phyloP scores from a whole-genome alignment of 2,113 vertebrate species.

The Bubo blakistoni region DNA sequence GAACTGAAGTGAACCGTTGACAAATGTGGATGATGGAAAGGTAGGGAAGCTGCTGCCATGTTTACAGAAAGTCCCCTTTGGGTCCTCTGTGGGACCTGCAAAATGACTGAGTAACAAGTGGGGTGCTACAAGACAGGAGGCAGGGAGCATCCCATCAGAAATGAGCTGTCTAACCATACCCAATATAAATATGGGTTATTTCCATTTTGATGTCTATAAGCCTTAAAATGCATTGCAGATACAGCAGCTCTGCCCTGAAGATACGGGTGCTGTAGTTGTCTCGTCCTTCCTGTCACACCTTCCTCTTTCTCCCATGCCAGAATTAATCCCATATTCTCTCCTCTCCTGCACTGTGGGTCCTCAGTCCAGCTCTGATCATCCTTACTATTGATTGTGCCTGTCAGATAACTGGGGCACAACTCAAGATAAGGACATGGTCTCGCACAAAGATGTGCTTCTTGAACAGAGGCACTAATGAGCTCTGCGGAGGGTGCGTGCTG shows the following conservation, averaged over 20 bases:
- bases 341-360: neutral
- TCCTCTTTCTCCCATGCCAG: neutral
- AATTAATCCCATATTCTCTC: neutral
- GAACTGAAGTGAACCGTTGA: neutral
- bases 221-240: neutral
- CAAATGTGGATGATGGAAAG: neutral
- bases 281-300: neutral
- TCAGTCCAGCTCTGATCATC: neutral
- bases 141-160: neutral
- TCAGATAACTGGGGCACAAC: neutral
- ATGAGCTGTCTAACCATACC: neutral
- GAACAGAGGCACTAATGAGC: neutral
- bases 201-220: neutral
- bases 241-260: neutral
- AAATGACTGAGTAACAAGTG: neutral
- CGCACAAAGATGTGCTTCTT: neutral
- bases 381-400: neutral
- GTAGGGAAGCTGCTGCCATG: neutral
- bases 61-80: neutral
- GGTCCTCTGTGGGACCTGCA: neutral
- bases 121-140: neutral
- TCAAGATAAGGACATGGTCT: neutral
- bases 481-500: neutral
- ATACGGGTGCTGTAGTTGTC: neutral
- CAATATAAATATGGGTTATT: neutral